Evolutionary conservation across 53 echinoderm and acorn worm genomes (phyloP), one percentile per base, ranked within the genome.

Genomic region (Apostichopus leukothele): DNA sequence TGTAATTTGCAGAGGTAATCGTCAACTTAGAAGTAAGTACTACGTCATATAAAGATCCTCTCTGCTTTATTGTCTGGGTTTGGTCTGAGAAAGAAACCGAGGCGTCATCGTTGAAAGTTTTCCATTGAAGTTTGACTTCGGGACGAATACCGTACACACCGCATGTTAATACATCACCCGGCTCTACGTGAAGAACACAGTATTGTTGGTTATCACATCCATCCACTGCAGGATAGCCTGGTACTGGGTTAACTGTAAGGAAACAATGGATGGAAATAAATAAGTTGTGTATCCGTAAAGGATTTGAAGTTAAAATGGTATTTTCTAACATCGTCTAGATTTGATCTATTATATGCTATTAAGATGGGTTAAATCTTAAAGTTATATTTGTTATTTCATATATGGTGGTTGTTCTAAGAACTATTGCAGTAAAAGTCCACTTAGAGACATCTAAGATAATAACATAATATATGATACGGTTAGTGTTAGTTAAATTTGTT

Each of bases 201-300:
- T 78, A 52, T 27, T 78, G 78, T 78, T 78, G 78, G 52, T 78
- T 52, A n/a, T 78, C 6, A 78, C 79, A 53, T 16, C 53, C 79
- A 0, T 79, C 54, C 1, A 79, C 21, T 8, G 53, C 79, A 79
- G 79, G 79, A 53, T 79, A 79, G 8, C 16, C 79, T 52, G 79
- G 79, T 0, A 53, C 53, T 52, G 53, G 53, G 53, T 79, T 53
- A 9, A 53, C 51, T 53, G 5, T 79, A 79, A 79, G 10, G 51
- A 5, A 67, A 16, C 11, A 67, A n/a, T n/a, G n/a, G n/a, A n/a
- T n/a, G n/a, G n/a, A n/a, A n/a, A n/a, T n/a, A n/a, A n/a, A n/a
- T n/a, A n/a, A n/a, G n/a, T n/a, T n/a, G n/a, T n/a, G n/a, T n/a
- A n/a, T n/a, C n/a, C n/a, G n/a, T n/a, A n/a, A n/a, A n/a, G n/a